A percentile compares a stretch with the other conserved stretches of the same genome.
These are phyloP conservation scores for Stichodactyla mertensii DNA, from an alignment of 64 coral and sea anemone genomes.

Conservation along the genomic window DNA sequence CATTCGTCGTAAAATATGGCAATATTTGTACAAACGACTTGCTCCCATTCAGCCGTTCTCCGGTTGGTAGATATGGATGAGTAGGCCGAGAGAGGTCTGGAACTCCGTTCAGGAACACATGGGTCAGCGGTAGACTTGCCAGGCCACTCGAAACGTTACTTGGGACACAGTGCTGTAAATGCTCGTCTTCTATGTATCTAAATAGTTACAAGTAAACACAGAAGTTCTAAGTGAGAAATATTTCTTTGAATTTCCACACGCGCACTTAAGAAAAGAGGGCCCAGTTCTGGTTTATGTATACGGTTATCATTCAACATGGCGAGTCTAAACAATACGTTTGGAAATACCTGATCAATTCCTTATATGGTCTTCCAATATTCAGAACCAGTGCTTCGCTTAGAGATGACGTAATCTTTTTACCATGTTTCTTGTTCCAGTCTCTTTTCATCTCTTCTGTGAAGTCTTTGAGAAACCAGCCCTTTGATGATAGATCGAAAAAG, in stretches of 20 bases:
- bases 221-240: too few species aligned
- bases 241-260: too few species aligned
- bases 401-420: slow-evolving; percentile 15
- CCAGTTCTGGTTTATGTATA: too few species aligned
- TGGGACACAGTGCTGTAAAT: slow-evolving; percentile 75
- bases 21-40: slow-evolving; percentile 39
- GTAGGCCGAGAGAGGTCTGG: slow-evolving; percentile 23
- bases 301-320: not conserved
- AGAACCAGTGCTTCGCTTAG: slow-evolving; percentile 45
- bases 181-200: slow-evolving; percentile 65
- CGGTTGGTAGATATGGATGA: slow-evolving; percentile 36
- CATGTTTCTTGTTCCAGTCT: slow-evolving; percentile 34
- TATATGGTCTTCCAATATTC: slow-evolving; percentile 40
- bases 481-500: not conserved
- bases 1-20: slow-evolving; percentile 63
- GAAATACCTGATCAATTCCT: slow-evolving; percentile 49
- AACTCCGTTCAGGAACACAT: slow-evolving; percentile 45
- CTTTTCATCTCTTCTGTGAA: not conserved
- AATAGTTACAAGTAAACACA: not conserved
- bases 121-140: slow-evolving; percentile 54
- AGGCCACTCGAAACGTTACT: slow-evolving; percentile 74
- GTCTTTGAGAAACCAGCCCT: not conserved
- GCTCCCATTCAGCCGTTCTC: slow-evolving; percentile 49
- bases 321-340: not conserved
- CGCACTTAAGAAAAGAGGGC: too few species aligned